These are phyloP conservation scores for Furnarius figulus DNA, from an alignment of 2,113 vertebrate species.

Conservation along the genomic window DNA sequence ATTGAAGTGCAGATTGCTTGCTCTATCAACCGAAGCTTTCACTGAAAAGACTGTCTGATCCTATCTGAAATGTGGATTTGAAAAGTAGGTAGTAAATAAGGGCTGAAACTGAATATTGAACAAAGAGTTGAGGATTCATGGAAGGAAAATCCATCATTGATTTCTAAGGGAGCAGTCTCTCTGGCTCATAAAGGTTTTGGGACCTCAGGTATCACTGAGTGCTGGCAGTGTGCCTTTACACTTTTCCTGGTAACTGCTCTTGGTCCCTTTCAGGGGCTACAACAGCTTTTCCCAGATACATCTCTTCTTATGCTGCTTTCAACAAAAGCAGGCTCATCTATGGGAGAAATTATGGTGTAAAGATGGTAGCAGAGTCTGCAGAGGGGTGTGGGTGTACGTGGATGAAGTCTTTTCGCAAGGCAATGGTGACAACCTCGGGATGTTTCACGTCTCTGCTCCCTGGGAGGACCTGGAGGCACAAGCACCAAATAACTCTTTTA, in stretches of 20 bases:
- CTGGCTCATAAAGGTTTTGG: background rate
- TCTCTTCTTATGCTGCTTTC: background rate
- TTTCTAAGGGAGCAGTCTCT: background rate
- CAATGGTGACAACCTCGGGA: fast-evolving
- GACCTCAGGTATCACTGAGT: background rate
- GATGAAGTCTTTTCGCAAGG: background rate
- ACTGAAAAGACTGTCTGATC: background rate
- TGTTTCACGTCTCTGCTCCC: background rate
- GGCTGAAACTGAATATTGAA: background rate
- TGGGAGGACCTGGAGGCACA: background rate
- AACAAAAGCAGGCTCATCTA: background rate
- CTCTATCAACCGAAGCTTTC: background rate
- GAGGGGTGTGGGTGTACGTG: fast-evolving
- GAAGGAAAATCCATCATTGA: background rate
- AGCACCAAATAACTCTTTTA: background rate
- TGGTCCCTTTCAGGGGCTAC: background rate
- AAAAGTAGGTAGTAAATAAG: background rate
- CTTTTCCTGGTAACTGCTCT: background rate
- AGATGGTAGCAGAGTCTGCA: too few relatives aligned
- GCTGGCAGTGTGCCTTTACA: background rate
- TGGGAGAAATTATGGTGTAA: background rate
- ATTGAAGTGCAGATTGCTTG: background rate
- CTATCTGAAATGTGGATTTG: background rate
- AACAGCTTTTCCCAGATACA: background rate
- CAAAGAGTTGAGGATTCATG: background rate